These are phyloP conservation scores for Gymnobelideus leadbeateri DNA, from an alignment of 2,113 vertebrate genomes.

Conservation along the genomic window DNA sequence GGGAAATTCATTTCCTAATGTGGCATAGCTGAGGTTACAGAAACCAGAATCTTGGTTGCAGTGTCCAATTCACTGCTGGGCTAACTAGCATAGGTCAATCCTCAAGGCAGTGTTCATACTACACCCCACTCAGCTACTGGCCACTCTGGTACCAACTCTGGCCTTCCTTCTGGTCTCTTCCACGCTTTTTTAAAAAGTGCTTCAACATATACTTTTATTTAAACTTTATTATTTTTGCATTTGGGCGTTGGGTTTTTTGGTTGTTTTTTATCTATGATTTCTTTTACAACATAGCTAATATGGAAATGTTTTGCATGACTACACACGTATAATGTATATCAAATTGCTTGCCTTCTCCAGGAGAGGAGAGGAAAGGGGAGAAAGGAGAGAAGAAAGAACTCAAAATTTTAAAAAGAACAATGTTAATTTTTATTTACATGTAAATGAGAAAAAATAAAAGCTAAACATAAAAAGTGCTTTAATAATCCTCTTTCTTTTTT, in stretches of 20 bases:
- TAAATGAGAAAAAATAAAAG: background rate
- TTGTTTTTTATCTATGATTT: background rate
- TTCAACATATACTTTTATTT: background rate
- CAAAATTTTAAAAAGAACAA: background rate
- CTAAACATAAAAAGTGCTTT: background rate
- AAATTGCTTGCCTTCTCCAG: background rate
- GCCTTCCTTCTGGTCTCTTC: background rate
- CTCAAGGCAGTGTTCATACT: background rate
- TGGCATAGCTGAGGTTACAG: background rate
- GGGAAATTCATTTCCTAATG: background rate
- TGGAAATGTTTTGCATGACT: background rate
- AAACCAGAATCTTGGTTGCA: background rate
- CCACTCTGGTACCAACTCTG: background rate
- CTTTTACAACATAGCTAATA: background rate
- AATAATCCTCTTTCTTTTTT: too few species aligned
- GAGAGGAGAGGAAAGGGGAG: too few species aligned
- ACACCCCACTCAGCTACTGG: background rate
- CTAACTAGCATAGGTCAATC: background rate
- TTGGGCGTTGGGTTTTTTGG: too few species aligned
- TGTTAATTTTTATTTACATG: background rate
- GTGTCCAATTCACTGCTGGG: background rate
- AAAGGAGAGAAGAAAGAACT: background rate
- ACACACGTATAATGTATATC: background rate
- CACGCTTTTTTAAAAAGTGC: background rate
- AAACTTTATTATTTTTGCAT: background rate